Base-by-base conservation (phyloP, 2,888 invertebrate genomes). In the Cistogaster globosa region DNA sequence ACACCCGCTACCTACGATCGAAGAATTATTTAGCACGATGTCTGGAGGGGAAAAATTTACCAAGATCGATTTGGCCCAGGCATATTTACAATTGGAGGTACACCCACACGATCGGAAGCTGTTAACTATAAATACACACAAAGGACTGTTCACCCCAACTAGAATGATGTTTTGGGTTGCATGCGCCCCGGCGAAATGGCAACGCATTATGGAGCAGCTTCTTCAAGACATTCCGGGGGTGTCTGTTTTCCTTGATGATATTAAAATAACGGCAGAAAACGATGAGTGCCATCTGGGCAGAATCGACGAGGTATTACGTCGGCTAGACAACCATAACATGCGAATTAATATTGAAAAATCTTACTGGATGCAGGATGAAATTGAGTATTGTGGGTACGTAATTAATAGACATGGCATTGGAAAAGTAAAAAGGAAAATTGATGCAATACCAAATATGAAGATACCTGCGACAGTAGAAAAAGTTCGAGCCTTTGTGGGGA, bases 81-180 rank as follows among this genome's bases (percentile, higher is more conserved):
- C 91, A 14, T 91, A 91, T 75, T 86, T 91, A 80, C 90, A 91
- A 84, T 65, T 91, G 63, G 88, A 88, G 87, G 84, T 91, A 22
- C 87, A 88, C 26, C 88, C 87, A 8, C 88, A 89, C 55, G 87
- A 89, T 85, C 85, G 87, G 63, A 77, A 90, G 36, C 87, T 88
- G 16, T 71, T 91, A 69, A 91, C 89, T 1, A 87, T 92, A 58
- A 90, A 78, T 83, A 92, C 91, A 1, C 84, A 91, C 51, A 51
- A 51, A 18, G 51, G 51, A 9, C 51, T 51, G 51, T 91, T 87
- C 84, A 74, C 86, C 74, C 87, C 88, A 71, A 90, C 87, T 16
- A 74, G 91, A 14, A 78, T 91, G 77, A 87, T 89, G 87, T 90
- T 89, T 85, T 91, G 90, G 1, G 69, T 91, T 12, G 88, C 90